Evolutionary conservation across 2,113 vertebrate genomes (phyloP), one percentile per base, ranked within the genome.

Genomic region (Nothoprocta perdicaria): DNA sequence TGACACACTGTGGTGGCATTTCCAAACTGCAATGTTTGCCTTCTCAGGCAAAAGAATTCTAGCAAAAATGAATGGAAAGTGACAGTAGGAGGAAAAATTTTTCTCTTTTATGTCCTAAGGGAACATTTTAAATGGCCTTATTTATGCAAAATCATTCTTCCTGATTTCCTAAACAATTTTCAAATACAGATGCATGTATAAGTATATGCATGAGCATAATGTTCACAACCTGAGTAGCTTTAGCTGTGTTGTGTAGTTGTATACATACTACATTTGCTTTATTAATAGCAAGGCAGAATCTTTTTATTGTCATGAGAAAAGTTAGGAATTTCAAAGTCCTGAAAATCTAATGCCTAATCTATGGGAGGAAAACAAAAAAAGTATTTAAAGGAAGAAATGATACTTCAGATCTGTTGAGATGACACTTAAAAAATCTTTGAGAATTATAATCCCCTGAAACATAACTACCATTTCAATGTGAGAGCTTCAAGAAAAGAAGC

Each of bases 1-100:
- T 95, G 92, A 95, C 94, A 95, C 94, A 95, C 94, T 95, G 95
- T 95, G 94, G 93, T 95, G 86, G 78, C 88, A 92, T 48, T 81
- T 81, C 74, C 93, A 96, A 73, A 95, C 94, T 95, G 80, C 94
- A 95, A 45, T 90, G 46, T 68, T 92, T 50, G 41, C 65, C 89
- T 74, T 90, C 62, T 84, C 9, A 61, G 33, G 18, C 2, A 66
- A 29, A n/a, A 67, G 55, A 16, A 41, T 52, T 86, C 35, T 14
- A 86, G 41, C 19, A 46, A 45, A 62, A 41, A 55, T 4, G 67
- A 50, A 62, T 15, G 4, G 17, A 90, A 45, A 65, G 23, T n/a
- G 48, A 23, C 10, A 66, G 3, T 33, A 71, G 9, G 22, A 76
- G 13, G 21, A 21, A 84, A 84, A 3, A 61, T 53, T 81, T 7